phyloP scores from a whole-genome alignment of 2,888 invertebrate species.

The Oscheius myriophilus region DNA sequence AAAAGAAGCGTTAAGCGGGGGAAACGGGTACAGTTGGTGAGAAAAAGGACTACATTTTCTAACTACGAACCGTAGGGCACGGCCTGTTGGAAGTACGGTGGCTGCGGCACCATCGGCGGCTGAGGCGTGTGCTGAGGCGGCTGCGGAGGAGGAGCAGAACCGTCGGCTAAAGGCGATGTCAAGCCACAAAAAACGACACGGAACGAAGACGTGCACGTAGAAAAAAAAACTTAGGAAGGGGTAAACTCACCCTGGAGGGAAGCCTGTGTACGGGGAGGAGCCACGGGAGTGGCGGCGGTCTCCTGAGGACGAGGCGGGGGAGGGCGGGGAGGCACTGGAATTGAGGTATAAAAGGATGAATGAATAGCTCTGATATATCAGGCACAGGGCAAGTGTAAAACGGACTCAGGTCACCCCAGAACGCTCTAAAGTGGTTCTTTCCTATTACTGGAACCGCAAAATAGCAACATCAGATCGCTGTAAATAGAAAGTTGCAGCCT shows the following conservation, averaged over 20 bases:
- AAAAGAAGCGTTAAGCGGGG: no score
- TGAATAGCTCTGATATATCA: neutral
- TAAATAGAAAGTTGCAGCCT: no score
- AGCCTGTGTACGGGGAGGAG: conserved; percentile 57
- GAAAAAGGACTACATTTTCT: neutral
- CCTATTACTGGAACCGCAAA: no score
- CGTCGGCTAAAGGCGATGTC: conserved; percentile 14
- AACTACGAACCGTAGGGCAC: conserved; percentile 38
- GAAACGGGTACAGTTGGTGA: neutral
- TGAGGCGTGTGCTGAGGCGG: conserved; percentile 39
- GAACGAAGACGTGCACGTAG: no score
- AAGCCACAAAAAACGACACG: conserved; percentile 17
- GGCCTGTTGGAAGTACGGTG: conserved; percentile 47
- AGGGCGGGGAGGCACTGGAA: conserved; percentile 48
- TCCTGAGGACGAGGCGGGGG: conserved; percentile 51
- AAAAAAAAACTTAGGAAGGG: conserved; percentile 16
- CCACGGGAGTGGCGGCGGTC: conserved; percentile 49
- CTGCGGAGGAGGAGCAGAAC: conserved; percentile 32
- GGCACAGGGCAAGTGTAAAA: no score
- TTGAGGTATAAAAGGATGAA: conserved; percentile 9
- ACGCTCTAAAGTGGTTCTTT: no score
- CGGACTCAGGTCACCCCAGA: no score
- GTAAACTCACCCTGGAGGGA: conserved; percentile 46
- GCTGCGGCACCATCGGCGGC: conserved; percentile 30
- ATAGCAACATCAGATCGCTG: no score